Conservation (phyloP, 2,797 vertebrate species). For the Poecilia wingei region DNA sequence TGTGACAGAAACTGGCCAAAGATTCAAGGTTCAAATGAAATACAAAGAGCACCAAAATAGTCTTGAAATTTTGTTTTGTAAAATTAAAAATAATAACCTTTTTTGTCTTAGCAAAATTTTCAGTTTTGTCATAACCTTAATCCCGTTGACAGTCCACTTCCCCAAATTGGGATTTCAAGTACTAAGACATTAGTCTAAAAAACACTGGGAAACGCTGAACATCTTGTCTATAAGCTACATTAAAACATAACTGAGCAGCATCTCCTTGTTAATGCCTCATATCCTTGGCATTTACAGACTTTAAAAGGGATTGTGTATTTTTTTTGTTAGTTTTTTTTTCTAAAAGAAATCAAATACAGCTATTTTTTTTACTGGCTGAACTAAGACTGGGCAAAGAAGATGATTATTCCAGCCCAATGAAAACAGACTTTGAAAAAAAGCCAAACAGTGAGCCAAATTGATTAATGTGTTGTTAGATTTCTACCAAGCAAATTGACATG, state of each 20-base stretch:
- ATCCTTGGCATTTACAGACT: slow-evolving; percentile 3
- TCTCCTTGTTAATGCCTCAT: slow-evolving; percentile 3
- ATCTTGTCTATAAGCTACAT: slow-evolving; percentile 5
- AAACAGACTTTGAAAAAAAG: slow-evolving; percentile 30
- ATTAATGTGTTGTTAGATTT: slow-evolving; percentile 66
- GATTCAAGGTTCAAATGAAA: not conserved
- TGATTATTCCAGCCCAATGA: slow-evolving; percentile 24
- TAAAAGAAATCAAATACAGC: slow-evolving; percentile 3
- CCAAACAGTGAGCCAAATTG: slow-evolving; percentile 50
- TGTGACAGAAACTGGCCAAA: not conserved
- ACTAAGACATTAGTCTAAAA: not conserved
- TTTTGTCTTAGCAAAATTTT: not conserved
- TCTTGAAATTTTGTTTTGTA: not conserved
- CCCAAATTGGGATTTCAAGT: not conserved
- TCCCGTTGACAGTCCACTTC: not conserved
- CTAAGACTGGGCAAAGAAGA: slow-evolving; percentile 23
- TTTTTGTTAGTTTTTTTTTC: not conserved
- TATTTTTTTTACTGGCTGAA: slow-evolving; percentile 17
- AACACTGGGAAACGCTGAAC: not conserved
- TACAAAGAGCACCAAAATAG: not conserved
- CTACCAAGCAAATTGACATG: slow-evolving; percentile 39
- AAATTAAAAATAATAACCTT: not conserved
- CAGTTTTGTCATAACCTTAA: not conserved
- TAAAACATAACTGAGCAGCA: slow-evolving; percentile 2
- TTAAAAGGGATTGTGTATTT: slow-evolving; percentile 11